phyloP scores from a whole-genome alignment of 2,888 invertebrate species.

The Parasteatoda lunata region DNA sequence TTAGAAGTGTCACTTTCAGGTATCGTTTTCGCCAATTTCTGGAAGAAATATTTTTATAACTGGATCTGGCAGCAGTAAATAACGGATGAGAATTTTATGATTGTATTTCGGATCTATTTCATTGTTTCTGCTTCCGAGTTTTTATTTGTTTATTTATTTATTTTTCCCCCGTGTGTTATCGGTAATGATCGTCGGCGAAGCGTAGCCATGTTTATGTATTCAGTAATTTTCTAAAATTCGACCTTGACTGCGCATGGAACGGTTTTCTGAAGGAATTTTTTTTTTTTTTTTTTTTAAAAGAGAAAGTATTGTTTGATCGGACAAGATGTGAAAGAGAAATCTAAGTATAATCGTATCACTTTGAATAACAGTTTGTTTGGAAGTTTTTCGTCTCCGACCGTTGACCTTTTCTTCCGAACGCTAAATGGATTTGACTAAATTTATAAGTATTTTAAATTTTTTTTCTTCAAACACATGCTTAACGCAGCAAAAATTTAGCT shows the following conservation, averaged over 20 bases:
- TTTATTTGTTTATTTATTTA: too few relatives aligned
- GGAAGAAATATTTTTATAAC: slow-evolving; percentile 4
- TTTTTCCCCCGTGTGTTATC: neutral
- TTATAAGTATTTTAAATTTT: too few relatives aligned
- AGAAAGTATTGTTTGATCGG: neutral
- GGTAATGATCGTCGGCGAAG: neutral
- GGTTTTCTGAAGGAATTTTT: neutral
- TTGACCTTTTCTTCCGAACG: neutral
- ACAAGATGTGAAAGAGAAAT: neutral
- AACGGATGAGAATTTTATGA: slow-evolving; percentile 47
- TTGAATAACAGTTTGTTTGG: neutral
- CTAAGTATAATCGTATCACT: neutral
- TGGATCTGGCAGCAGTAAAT: slow-evolving; percentile 31
- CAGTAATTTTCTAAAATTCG: neutral
- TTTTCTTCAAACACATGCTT: too few relatives aligned
- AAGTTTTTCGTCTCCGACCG: neutral
- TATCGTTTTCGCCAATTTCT: slow-evolving; percentile 47
- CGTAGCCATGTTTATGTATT: neutral
- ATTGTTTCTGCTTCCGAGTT: slow-evolving; percentile 12
- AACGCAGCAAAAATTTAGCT: too few relatives aligned
- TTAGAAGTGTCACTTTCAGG: neutral
- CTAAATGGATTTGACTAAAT: neutral
- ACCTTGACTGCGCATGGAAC: neutral
- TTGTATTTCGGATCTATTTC: slow-evolving; percentile 18
- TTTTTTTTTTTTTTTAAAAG: neutral